These are phyloP conservation scores for Xenus cinereus DNA, from an alignment of 2,113 vertebrate genomes.

Conservation along the genomic window DNA sequence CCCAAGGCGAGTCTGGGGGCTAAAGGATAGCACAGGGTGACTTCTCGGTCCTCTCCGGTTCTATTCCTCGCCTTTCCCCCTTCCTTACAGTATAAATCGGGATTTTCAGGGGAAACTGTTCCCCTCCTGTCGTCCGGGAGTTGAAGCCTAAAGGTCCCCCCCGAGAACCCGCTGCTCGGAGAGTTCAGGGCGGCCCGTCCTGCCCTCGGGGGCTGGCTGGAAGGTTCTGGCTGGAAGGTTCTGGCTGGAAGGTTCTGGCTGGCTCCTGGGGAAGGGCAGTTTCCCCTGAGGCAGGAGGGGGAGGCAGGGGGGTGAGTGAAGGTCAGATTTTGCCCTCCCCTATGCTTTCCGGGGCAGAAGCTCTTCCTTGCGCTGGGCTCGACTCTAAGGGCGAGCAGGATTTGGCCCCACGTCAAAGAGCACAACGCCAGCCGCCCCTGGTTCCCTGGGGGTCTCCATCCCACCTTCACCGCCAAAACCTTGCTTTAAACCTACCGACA, in stretches of 20 bases:
- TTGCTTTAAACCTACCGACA: neutral
- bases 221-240: too few relatives aligned
- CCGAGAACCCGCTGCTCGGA: neutral
- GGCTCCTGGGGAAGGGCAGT: neutral
- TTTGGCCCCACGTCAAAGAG: neutral
- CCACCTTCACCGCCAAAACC: neutral
- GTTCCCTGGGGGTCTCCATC: neutral
- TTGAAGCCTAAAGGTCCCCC: neutral
- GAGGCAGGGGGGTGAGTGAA: neutral
- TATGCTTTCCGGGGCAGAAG: neutral
- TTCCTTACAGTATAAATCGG: neutral
- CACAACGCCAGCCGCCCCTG: neutral
- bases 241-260: neutral
- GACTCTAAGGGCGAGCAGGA: neutral
- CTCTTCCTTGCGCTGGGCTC: neutral
- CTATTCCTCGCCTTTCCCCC: neutral
- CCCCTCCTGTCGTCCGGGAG: rapidly evolving
- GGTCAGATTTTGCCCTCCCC: neutral
- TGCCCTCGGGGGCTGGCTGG: neutral
- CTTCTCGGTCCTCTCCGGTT: neutral
- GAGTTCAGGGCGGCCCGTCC: neutral
- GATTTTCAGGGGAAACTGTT: neutral
- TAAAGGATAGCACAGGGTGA: neutral
- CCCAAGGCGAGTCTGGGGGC: neutral
- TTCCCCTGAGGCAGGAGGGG: neutral